Conservation (phyloP, 2,113 vertebrate genomes). For the Furnarius figulus region DNA sequence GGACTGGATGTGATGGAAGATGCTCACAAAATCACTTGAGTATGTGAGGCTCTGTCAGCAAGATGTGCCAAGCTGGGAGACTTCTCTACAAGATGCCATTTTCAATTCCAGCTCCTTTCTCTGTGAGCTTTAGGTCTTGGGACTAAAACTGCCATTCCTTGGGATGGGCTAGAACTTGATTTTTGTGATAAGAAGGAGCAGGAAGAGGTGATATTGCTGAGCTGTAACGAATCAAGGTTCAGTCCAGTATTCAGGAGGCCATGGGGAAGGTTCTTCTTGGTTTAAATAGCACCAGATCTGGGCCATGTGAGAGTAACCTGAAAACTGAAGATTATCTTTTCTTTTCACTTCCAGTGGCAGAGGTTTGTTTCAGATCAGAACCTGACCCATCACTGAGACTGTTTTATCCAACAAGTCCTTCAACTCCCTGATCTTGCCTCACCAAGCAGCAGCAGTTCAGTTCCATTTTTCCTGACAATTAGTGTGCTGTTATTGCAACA, state of each 20-base stretch:
- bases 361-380: background rate
- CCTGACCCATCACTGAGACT: background rate
- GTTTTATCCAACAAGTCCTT: background rate
- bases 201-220: background rate
- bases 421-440: fast-evolving
- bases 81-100: background rate
- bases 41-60: background rate
- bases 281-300: background rate
- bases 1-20: background rate
- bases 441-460: background rate
- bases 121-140: background rate
- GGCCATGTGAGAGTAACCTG: background rate
- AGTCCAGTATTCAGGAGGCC: background rate
- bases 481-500: background rate
- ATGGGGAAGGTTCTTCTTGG: background rate
- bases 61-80: background rate
- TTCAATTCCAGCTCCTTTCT: background rate
- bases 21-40: background rate
- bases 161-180: background rate
- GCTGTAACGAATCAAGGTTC: background rate
- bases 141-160: background rate
- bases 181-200: background rate
- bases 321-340: background rate
- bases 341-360: background rate
- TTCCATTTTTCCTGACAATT: no score